Evolutionary conservation across 2,113 vertebrate species (phyloP).

Genomic region (Vidua macroura): DNA sequence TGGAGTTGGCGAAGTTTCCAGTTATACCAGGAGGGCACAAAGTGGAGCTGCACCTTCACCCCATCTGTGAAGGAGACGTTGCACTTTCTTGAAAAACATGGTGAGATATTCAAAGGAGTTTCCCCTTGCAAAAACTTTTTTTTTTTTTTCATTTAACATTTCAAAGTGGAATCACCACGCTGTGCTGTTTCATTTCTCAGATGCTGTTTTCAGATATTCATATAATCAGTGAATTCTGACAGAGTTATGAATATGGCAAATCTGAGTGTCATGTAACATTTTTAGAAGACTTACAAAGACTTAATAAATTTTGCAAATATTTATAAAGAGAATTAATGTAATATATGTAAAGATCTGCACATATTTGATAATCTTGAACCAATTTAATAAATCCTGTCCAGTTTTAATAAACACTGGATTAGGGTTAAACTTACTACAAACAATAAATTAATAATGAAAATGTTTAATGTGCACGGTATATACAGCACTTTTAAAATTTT

Average conservation of each 20-base stretch:
- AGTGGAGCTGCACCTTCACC: not conserved
- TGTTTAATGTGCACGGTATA: constrained; percentile 60
- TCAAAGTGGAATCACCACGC: not conserved
- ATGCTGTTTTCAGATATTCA: not conserved
- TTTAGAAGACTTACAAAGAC: constrained; percentile 72
- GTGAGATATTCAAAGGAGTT: not conserved
- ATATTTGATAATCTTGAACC: constrained; percentile 81
- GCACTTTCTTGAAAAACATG: not conserved
- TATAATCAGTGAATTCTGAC: not conserved
- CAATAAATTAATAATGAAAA: constrained; percentile 74
- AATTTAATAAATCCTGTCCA: constrained; percentile 77
- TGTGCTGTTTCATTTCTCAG: not conserved
- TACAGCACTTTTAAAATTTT: constrained; percentile 23
- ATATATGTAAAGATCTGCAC: constrained; percentile 79
- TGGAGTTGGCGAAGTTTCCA: not conserved
- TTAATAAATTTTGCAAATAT: constrained; percentile 82
- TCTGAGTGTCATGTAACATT: constrained; percentile 47
- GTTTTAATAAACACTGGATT: constrained; percentile 80
- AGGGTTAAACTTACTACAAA: constrained; percentile 74
- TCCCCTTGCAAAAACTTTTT: not conserved
- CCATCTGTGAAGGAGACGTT: not conserved
- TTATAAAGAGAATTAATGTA: constrained; percentile 75
- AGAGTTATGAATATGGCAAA: not conserved
- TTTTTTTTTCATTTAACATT: not conserved
- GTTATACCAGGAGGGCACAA: not conserved